Evolutionary conservation across 2,888 invertebrate genomes (phyloP).

Genomic region (Cantharis nigra): DNA sequence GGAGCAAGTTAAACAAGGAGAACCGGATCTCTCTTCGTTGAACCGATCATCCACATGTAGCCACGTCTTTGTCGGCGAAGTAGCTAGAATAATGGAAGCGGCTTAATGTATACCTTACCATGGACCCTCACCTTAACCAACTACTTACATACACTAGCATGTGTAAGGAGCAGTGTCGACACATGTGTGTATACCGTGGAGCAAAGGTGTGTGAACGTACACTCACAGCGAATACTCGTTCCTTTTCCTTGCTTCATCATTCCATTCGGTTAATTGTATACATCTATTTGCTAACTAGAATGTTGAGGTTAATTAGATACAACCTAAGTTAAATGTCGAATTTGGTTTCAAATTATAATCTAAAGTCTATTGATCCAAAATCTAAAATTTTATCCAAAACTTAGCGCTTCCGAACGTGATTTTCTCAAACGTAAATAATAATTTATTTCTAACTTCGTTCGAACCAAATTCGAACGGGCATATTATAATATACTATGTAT

Average conservation of each 20-base stretch:
- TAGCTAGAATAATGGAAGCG: constrained; percentile 55
- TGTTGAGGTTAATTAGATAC: constrained; percentile 25
- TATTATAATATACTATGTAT: neutral
- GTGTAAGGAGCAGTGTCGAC: constrained; percentile 56
- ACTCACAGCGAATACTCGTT: constrained; percentile 38
- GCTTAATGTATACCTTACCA: constrained; percentile 51
- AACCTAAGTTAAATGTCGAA: constrained; percentile 3
- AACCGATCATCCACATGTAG: constrained; percentile 35
- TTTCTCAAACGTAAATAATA: neutral
- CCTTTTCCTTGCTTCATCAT: constrained; percentile 32
- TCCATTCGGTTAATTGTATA: constrained; percentile 40
- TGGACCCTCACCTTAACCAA: constrained; percentile 52
- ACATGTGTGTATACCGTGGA: constrained; percentile 47
- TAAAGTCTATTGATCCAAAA: neutral
- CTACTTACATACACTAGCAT: constrained; percentile 55
- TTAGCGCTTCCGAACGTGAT: neutral
- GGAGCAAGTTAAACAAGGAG: constrained; percentile 49
- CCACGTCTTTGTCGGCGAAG: constrained; percentile 50
- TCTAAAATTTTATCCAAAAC: neutral
- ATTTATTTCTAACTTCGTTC: neutral
- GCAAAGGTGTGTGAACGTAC: constrained; percentile 53
- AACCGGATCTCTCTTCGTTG: constrained; percentile 20
- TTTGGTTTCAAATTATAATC: neutral
- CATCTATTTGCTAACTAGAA: constrained; percentile 44
- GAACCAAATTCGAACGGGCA: neutral